Conservation (phyloP, 2,888 invertebrate genomes). For the Magallana nippona region DNA sequence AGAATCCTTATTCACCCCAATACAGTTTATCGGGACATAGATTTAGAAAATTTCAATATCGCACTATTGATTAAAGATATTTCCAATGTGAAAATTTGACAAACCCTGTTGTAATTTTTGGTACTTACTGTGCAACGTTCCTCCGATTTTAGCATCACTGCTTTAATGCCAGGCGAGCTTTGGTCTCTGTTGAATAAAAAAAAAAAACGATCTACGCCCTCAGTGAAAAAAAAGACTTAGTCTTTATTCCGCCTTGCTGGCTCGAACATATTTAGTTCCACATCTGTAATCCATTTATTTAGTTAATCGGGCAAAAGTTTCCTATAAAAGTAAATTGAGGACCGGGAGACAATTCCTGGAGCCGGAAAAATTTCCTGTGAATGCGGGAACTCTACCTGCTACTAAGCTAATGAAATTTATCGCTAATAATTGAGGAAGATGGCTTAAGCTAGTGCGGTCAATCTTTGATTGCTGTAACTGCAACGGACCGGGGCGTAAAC, state of each 20-base stretch:
- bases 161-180: too few species aligned
- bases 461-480: constrained; percentile 24
- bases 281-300: constrained; percentile 10
- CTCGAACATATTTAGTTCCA: constrained; percentile 26
- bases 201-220: background rate
- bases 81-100: too few species aligned
- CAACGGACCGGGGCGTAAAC: constrained; percentile 7
- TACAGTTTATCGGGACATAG: too few species aligned
- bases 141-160: too few species aligned
- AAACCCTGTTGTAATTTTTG: too few species aligned
- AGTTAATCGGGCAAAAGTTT: constrained; percentile 30
- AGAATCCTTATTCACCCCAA: too few species aligned
- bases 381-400: constrained; percentile 20
- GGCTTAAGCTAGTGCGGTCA: constrained; percentile 22
- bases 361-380: constrained; percentile 9
- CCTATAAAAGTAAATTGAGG: constrained; percentile 27
- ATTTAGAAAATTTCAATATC: too few species aligned
- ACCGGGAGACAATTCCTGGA: background rate
- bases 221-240: background rate
- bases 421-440: constrained; percentile 27
- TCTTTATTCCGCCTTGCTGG: constrained; percentile 13
- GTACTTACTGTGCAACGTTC: too few species aligned
- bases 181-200: background rate
- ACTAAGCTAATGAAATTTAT: constrained; percentile 30
- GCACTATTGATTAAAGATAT: too few species aligned